These are phyloP conservation scores for Bombylius major DNA, from an alignment of 2,888 invertebrate species.

Conservation along the genomic window DNA sequence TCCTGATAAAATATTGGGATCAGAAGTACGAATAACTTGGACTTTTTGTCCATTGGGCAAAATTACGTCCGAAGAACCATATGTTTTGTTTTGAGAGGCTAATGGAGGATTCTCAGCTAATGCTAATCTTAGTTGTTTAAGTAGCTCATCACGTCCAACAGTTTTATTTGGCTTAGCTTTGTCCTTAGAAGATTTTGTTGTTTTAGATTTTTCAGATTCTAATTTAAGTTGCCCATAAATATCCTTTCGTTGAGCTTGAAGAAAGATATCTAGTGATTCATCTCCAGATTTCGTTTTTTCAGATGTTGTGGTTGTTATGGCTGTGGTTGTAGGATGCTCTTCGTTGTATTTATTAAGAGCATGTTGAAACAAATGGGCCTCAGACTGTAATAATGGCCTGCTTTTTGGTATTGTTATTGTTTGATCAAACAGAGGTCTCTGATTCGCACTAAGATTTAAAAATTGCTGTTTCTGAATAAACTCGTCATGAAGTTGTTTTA, in stretches of 20 bases:
- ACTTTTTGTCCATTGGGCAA: conserved; percentile 63
- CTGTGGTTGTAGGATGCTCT: conserved; percentile 55
- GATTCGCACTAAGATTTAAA: conserved; percentile 34
- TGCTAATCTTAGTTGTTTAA: conserved; percentile 62
- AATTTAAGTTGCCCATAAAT: conserved; percentile 47
- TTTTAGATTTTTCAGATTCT: conserved; percentile 31
- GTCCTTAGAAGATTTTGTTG: conserved; percentile 45
- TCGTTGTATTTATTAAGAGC: conserved; percentile 54
- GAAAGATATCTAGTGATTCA: conserved; percentile 28
- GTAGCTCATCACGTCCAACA: conserved; percentile 53
- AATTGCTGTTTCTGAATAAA: conserved; percentile 58
- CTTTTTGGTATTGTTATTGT: conserved; percentile 19
- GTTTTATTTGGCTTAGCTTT: conserved; percentile 40
- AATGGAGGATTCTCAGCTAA: conserved; percentile 54
- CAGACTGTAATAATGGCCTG: conserved; percentile 43
- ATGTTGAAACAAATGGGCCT: conserved; percentile 49
- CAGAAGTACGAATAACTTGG: conserved; percentile 57
- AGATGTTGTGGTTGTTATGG: conserved; percentile 48
- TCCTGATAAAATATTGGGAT: conserved; percentile 54
- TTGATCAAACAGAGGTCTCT: conserved; percentile 3
- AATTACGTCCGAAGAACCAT: conserved; percentile 59
- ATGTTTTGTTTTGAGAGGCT: conserved; percentile 52
- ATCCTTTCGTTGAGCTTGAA: conserved; percentile 43
- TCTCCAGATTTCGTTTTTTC: conserved; percentile 33
- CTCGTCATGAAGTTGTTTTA: conserved; percentile 57